Base-by-base conservation (phyloP, 2,113 vertebrate species). In the Percopsis transmontana region DNA sequence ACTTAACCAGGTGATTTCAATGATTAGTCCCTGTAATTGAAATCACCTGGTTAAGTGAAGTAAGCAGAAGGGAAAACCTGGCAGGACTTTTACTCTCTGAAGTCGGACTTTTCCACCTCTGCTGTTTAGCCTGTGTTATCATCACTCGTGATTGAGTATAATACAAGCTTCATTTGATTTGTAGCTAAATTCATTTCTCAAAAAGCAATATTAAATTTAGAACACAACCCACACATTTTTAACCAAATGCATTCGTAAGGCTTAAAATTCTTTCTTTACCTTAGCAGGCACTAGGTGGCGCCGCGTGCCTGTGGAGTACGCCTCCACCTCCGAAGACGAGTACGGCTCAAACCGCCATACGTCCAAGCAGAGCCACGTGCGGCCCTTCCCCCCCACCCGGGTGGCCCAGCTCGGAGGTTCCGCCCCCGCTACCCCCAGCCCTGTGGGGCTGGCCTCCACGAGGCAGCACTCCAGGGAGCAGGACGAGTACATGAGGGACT, bases 241-340 rank as follows among this genome's bases (percentile, higher is more conserved):
- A n/a, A n/a, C n/a, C n/a, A n/a, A n/a, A n/a, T n/a, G n/a, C n/a
- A n/a, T n/a, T n/a, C n/a, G n/a, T n/a, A n/a, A n/a, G n/a, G n/a
- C n/a, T n/a, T n/a, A n/a, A n/a, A 33, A 18, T 56, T 66, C 24
- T 33, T 19, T 61, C 50, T 18, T 62, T 6, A 38, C 48, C 23
- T 40, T 64, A 90, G 88, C 80, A 15, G 91, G 92, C 85, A 92
- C 93, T 83, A 93, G 95, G 81, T 99, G 95, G 96, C 95, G 96
- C 79, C 95, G 95, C 66, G 93, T 97, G 77, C 95, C 96, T 74
- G 94, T 95, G 80, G 96, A 99, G 82, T 99, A 99, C 83, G 94
- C 96, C 72, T 99, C 97, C 92, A 99, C 97, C 70, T 99, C 97
- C 70, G 97, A 99, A 92, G 97, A 99, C 83, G 97, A 99, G 87